Evolutionary conservation across 2,888 invertebrate species (phyloP).

Genomic region (Griposia aprilina): DNA sequence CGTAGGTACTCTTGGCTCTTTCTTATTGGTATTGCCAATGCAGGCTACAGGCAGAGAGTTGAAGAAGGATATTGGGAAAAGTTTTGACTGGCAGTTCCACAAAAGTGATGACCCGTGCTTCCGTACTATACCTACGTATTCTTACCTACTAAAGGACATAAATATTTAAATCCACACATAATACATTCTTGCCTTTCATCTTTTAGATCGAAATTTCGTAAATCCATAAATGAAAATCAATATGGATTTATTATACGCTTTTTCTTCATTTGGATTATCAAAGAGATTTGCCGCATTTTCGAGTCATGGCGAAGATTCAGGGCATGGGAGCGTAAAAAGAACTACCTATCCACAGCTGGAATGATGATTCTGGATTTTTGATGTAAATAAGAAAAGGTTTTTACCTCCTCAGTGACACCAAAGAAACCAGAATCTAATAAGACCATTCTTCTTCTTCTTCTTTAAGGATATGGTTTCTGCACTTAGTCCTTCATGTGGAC

Average conservation of each 20-base stretch:
- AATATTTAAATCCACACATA: neutral
- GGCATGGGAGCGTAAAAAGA: neutral
- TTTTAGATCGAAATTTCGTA: neutral
- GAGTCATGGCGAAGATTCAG: neutral
- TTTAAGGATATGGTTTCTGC: no score
- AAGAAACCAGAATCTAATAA: conserved; percentile 9
- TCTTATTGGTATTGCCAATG: neutral
- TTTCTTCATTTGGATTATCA: neutral
- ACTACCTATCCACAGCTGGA: neutral
- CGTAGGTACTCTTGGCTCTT: neutral
- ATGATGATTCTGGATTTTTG: neutral
- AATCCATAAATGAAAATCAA: neutral
- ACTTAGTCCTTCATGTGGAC: no score
- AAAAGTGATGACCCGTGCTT: neutral
- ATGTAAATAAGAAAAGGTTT: neutral
- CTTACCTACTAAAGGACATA: no score
- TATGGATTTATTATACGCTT: neutral
- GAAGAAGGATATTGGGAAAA: no score
- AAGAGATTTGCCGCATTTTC: neutral
- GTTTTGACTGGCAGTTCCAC: neutral
- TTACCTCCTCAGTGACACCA: neutral
- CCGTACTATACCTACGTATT: neutral
- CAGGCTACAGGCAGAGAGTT: neutral
- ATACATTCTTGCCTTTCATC: neutral
- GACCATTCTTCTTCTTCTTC: no score